Conservation (phyloP, 2,797 vertebrate genomes). For the Triplophysa yarkandensis region DNA sequence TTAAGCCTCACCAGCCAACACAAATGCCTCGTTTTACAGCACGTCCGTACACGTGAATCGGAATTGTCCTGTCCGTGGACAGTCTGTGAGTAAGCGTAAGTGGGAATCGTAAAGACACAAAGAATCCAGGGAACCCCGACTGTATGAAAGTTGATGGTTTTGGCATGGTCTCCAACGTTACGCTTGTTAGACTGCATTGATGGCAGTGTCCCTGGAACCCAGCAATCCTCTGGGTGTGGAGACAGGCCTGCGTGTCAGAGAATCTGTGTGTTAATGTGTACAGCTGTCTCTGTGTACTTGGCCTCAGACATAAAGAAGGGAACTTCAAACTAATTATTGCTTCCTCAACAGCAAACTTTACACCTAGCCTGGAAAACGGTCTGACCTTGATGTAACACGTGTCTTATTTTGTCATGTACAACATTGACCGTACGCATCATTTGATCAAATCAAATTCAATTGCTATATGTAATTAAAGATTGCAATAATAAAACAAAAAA, state of each 20-base stretch:
- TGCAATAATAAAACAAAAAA: too few relatives aligned
- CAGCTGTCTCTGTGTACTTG: conserved; percentile 40
- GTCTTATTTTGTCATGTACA: too few relatives aligned
- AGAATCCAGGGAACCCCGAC: background rate
- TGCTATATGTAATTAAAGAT: too few relatives aligned
- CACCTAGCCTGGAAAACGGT: background rate
- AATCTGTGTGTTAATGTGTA: conserved; percentile 31
- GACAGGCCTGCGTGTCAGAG: conserved; percentile 19
- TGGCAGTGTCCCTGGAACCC: conserved; percentile 37
- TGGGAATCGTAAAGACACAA: background rate
- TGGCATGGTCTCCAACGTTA: conserved; percentile 12
- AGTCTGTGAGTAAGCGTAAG: background rate
- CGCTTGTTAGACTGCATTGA: conserved; percentile 29
- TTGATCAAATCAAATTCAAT: background rate
- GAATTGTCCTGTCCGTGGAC: conserved; percentile 1
- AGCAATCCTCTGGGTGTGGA: conserved; percentile 25
- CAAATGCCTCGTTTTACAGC: background rate
- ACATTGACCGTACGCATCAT: background rate
- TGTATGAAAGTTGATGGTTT: conserved; percentile 4
- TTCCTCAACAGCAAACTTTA: conserved; percentile 19
- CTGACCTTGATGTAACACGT: background rate
- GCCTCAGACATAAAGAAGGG: conserved; percentile 20
- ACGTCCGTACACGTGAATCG: background rate
- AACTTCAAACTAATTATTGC: conserved; percentile 33
- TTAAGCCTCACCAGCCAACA: background rate